Conservation (phyloP, 2,797 vertebrate genomes). For the Amphiprion clarkii region DNA sequence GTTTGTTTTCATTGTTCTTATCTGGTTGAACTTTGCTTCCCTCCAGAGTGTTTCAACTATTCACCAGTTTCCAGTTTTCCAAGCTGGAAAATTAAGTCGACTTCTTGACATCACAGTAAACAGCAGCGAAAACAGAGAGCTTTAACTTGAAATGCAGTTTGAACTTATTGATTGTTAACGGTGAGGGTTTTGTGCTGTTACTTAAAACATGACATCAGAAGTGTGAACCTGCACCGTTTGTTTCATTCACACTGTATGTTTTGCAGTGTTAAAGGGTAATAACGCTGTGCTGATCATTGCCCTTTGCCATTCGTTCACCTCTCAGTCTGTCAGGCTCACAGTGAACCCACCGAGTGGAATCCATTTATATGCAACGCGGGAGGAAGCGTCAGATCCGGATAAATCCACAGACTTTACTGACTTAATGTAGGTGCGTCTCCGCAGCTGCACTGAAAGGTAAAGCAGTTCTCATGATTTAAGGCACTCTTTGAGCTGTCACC, state of each 20-base stretch:
- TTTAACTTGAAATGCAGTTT: conserved; percentile 8
- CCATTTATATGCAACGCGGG: conserved; percentile 81
- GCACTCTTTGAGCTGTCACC: conserved; percentile 80
- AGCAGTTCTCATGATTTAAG: conserved; percentile 84
- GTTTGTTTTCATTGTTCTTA: neutral
- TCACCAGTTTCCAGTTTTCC: conserved; percentile 15
- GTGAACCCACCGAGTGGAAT: conserved; percentile 43
- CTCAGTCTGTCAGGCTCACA: conserved; percentile 44
- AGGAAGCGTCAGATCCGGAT: conserved; percentile 74
- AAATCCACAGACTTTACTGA: conserved; percentile 85
- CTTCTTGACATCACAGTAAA: conserved; percentile 10
- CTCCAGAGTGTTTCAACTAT: conserved; percentile 8
- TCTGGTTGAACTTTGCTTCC: neutral
- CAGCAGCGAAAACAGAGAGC: neutral
- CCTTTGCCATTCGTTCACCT: conserved; percentile 28
- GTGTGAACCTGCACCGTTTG: neutral
- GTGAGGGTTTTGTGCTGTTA: conserved; percentile 1
- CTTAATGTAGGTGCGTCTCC: conserved; percentile 75
- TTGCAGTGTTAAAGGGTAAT: neutral
- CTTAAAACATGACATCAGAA: conserved; percentile 12
- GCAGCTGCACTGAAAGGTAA: conserved; percentile 81
- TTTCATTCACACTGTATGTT: conserved; percentile 4
- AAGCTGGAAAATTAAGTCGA: conserved; percentile 18
- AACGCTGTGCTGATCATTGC: conserved; percentile 5
- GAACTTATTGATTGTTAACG: conserved; percentile 10